Evolutionary conservation across 2,797 vertebrate genomes (phyloP).

Genomic region (Discoglossus pictus): DNA sequence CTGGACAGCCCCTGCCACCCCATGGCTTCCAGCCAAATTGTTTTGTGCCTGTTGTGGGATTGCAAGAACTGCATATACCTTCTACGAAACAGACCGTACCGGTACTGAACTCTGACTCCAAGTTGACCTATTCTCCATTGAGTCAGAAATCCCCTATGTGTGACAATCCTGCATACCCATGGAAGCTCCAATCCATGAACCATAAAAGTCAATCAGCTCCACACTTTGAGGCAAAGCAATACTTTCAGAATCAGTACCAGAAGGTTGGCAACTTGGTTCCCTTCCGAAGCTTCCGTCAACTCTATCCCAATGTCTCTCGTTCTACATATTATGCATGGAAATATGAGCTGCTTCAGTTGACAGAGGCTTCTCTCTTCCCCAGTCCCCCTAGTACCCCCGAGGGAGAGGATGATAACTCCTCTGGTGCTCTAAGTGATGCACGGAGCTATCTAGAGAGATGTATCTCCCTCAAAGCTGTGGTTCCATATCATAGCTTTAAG

Average conservation of each 20-base stretch:
- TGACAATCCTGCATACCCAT: conserved; percentile 93
- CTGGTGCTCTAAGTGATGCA: conserved; percentile 86
- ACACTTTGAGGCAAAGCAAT: conserved; percentile 92
- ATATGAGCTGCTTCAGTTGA: conserved; percentile 79
- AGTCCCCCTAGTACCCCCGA: conserved; percentile 51
- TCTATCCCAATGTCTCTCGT: conserved; percentile 91
- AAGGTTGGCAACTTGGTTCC: conserved; percentile 81
- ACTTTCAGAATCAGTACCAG: conserved; percentile 85
- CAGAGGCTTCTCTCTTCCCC: conserved; percentile 65
- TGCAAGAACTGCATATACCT: conserved; percentile 69
- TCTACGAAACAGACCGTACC: conserved; percentile 69
- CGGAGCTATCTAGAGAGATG: conserved; percentile 88
- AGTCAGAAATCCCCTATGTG: conserved; percentile 87
- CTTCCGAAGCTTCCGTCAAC: conserved; percentile 85
- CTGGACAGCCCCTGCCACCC: conserved; percentile 75
- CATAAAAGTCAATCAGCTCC: conserved; percentile 85
- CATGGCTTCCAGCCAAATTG: conserved; percentile 81
- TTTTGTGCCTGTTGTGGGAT: conserved; percentile 84
- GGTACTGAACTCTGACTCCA: conserved; percentile 70
- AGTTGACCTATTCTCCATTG: conserved; percentile 81
- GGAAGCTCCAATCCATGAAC: conserved; percentile 88
- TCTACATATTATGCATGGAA: conserved; percentile 97
- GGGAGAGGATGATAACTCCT: conserved; percentile 59
- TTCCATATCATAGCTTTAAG: conserved; percentile 90
- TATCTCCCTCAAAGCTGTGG: conserved; percentile 83